Base-by-base conservation (phyloP, 2,113 vertebrate genomes). In the Charina bottae region DNA sequence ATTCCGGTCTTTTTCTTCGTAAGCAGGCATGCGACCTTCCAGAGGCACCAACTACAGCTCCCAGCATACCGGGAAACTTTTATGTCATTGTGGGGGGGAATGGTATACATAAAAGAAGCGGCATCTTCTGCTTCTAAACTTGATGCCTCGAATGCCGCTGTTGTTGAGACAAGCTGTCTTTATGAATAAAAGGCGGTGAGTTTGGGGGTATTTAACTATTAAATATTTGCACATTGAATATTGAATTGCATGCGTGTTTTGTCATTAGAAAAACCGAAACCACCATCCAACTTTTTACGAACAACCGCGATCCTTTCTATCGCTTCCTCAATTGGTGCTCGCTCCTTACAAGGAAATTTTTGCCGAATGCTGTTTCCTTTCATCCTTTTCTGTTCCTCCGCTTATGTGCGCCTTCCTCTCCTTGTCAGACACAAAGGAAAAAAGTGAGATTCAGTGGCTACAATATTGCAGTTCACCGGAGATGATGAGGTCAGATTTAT, bases 21-120 rank as follows among this genome's bases (percentile, higher is more conserved):
- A 23, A 54, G 6, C 0, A 0, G 90, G 92, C 89, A 24, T 0
- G 0, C 0, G 0, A 90, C 88, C 92, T 91, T 0, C 2, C 1
- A 2, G 0, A 1, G 0, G 0, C 3, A 12, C 46, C 58, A 92
- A 95, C 96, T 96, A 96, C 96, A 95, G 93, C 89, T 94, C 96
- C 96, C 96, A 93, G 91, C 89, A 21, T 0, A 17, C 88, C 42
- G 0, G 3, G 84, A 12, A 90, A 55, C 6, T 11, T 90, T 64
- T 93, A 85, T 90, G 28, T 54, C 4, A 42, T 4, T 21, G 37
- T 28, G 19, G 1, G 91, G 37, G 56, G 89, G 85, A 55, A 87
- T 89, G 93, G 2, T 42, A 4, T 78, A 21, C 72, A 90, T 92
- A 93, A 90, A 95, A 94, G 90, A 92, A 0, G 90, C 90, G 0